Evolutionary conservation across 2,797 vertebrate species (phyloP), one percentile per base, ranked within the genome.

Genomic region (Serranus cabrilla): DNA sequence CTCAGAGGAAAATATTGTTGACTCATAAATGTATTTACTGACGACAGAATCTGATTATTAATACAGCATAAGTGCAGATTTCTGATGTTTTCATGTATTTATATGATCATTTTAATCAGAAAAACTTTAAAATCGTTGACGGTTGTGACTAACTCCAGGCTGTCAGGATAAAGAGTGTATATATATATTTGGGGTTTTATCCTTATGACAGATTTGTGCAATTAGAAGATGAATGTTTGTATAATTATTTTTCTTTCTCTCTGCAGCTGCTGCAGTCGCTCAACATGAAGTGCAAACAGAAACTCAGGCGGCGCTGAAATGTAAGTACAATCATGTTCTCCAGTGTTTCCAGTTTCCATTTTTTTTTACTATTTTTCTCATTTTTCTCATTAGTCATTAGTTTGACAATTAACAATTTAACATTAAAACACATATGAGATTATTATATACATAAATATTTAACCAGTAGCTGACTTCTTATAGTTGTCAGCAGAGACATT

Each of bases 181-280:
- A 16, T 5, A 12, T n/a, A n/a, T n/a, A n/a, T 11, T 58, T 0
- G 5, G 5, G 1, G 27, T 54, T 61, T 57, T 5, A 12, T 58
- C 14, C 34, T 23, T n/a, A 11, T 23, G 18, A 27, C 31, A 21
- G 4, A 43, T 45, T 31, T 61, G 23, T 47, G 13, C 46, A 31
- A 11, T 23, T 7, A 56, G 9, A 34, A 34, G 42, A 27, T 42
- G 13, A 11, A 18, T 42, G 34, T 42, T 51, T 37, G 23, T 45
- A 1, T 43, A n/a, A 14, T 43, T 60, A 8, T 62, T 46, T 18
- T 1, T 25, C 18, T 46, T 21, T 42, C 47, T 34, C 43, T 45
- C 7, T 45, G 17, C 72, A 75, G 64, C 42, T 61, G 65, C 23
- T 68, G 64, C 49, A 18, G 50, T 45, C 14, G 11, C 56, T 67